These are phyloP conservation scores for Drosophila birchii DNA, from an alignment of 2,888 invertebrate species.

Conservation along the genomic window DNA sequence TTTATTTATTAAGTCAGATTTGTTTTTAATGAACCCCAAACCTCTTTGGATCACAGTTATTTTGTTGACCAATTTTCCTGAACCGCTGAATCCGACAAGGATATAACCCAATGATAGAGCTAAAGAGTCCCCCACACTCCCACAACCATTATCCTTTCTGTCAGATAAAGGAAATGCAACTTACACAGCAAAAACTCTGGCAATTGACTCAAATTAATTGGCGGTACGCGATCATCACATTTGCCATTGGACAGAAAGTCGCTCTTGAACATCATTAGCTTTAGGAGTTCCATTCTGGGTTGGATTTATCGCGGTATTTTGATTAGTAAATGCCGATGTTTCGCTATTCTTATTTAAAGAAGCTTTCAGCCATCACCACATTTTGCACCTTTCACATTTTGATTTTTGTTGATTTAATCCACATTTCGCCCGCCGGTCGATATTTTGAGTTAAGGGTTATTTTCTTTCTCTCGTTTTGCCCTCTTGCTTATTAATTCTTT, in stretches of 20 bases:
- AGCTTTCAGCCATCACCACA: slow-evolving; percentile 36
- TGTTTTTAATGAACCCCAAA: not conserved
- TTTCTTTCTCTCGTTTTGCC: not conserved
- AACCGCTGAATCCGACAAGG: not conserved
- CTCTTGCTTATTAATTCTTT: not conserved
- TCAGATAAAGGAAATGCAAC: slow-evolving; percentile 76
- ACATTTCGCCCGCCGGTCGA: slow-evolving; percentile 12
- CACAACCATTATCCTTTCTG: not conserved
- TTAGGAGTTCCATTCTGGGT: slow-evolving; percentile 84
- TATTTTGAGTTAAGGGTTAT: not conserved
- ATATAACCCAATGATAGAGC: not conserved
- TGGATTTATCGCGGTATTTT: not conserved
- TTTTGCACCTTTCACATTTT: slow-evolving; percentile 31
- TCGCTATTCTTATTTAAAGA: slow-evolving; percentile 2
- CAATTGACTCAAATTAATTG: slow-evolving; percentile 90
- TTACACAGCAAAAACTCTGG: slow-evolving; percentile 91
- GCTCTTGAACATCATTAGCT: slow-evolving; percentile 85
- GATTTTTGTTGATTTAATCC: slow-evolving; percentile 29
- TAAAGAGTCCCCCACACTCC: not conserved
- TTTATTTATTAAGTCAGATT: not conserved
- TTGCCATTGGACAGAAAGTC: slow-evolving; percentile 84
- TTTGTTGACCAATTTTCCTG: not conserved
- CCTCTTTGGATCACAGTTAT: too few relatives aligned
- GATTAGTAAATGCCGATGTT: slow-evolving; percentile 13
- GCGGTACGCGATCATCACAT: slow-evolving; percentile 89